Evolutionary conservation across 2,888 invertebrate species (phyloP).

Genomic region (Ommatoiulus sabulosus): DNA sequence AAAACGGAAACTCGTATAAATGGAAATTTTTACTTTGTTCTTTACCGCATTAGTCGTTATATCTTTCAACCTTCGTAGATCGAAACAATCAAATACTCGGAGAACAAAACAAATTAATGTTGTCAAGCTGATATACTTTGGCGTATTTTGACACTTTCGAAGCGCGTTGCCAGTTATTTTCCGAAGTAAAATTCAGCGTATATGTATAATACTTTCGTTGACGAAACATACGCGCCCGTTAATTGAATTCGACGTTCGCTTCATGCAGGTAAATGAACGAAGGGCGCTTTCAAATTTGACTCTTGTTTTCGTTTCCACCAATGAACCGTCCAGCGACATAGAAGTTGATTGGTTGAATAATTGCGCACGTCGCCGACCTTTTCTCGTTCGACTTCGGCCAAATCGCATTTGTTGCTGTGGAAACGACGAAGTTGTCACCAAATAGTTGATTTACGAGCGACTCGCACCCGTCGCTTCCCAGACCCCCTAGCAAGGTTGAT

Average conservation of each 20-base stretch:
- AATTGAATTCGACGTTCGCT: neutral
- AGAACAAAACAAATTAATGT: no score
- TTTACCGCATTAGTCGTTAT: no score
- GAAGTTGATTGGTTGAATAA: constrained; percentile 5
- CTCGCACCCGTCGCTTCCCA: neutral
- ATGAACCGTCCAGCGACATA: neutral
- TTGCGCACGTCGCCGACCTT: constrained; percentile 38
- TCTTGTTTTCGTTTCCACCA: neutral
- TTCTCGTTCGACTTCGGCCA: constrained; percentile 3
- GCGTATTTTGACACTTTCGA: neutral
- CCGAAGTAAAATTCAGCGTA: neutral
- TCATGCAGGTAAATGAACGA: neutral
- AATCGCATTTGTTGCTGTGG: constrained; percentile 28
- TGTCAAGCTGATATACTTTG: no score
- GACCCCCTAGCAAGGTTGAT: neutral
- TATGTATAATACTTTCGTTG: neutral
- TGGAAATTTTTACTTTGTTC: no score
- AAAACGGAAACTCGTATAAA: no score
- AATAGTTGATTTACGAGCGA: neutral
- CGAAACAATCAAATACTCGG: no score
- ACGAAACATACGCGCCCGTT: neutral
- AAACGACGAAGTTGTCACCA: constrained; percentile 24
- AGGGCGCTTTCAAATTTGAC: neutral
- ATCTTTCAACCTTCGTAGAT: no score
- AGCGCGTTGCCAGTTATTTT: neutral